Evolutionary conservation across 2,888 invertebrate genomes (phyloP).

Genomic region (Phania funesta): DNA sequence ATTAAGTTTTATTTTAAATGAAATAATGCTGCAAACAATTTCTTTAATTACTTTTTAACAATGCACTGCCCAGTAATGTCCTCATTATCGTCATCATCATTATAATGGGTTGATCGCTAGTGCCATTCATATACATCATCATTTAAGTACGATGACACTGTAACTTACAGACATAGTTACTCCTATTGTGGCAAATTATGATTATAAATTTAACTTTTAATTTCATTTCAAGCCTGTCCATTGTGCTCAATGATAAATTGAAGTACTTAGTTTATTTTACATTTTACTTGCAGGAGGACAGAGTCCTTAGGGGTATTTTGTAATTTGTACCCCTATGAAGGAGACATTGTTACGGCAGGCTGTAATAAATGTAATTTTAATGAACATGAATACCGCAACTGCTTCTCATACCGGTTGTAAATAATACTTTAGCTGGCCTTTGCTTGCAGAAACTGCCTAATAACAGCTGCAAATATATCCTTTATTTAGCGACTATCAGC

Average conservation of each 20-base stretch:
- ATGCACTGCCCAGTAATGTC: slow-evolving; percentile 43
- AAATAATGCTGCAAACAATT: slow-evolving; percentile 18
- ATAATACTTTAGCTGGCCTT: slow-evolving; percentile 43
- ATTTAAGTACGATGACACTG: slow-evolving; percentile 5
- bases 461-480: slow-evolving; percentile 54
- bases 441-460: neutral
- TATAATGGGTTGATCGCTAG: slow-evolving; percentile 3
- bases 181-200: slow-evolving; percentile 22
- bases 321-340: slow-evolving; percentile 42
- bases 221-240: slow-evolving; percentile 23
- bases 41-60: slow-evolving; percentile 62
- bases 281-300: neutral
- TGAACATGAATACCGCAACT: slow-evolving; percentile 65
- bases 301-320: slow-evolving; percentile 4
- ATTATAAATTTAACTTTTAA: slow-evolving; percentile 15
- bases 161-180: no score
- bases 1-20: slow-evolving; percentile 46
- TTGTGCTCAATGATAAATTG: slow-evolving; percentile 29
- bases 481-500: slow-evolving; percentile 1
- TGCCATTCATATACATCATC: neutral
- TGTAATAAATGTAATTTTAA: slow-evolving; percentile 67
- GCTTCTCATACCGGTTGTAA: slow-evolving; percentile 60
- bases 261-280: slow-evolving; percentile 25
- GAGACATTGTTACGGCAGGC: slow-evolving; percentile 51
- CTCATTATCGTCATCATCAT: slow-evolving; percentile 22